Base-by-base conservation (phyloP, 2,888 invertebrate genomes). In the Idaea aversata region DNA sequence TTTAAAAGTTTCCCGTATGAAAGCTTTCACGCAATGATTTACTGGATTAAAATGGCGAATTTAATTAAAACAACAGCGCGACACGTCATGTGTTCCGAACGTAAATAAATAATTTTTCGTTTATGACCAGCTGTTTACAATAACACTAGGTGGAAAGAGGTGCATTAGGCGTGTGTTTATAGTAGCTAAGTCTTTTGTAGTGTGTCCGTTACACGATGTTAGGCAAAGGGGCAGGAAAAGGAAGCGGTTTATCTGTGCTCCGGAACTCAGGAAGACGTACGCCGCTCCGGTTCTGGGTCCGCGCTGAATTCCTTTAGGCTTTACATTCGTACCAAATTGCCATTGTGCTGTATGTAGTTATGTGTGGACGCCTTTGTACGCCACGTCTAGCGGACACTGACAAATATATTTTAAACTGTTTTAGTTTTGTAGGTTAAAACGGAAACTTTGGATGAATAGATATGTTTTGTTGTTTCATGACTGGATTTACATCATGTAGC, bases 231-330 rank as follows among this genome's bases (percentile, higher is more conserved):
- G 85, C 90, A 87, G 92, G 92, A 92, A 92, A 70, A 68, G 92
- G 92, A 92, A 91, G 90, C 88, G 88, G 91, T 92, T 90, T 92
- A 91, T 92, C 92, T 91, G 87, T 79, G 82, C 86, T 82, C 89
- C 90, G 91, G 91, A 92, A 90, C 85, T 81, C 88, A 86, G 89
- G 90, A 89, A 89, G 89, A 89, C 89, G 88, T 85, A 86, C 86
- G 85, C 85, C 58, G 58, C 58, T 15, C 78, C 84, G 82, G 80
- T 75, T 70, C 73, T 64, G 75, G 72, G 77, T 78, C 78, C 80
- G 77, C 79, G 78, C 81, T 83, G 83, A 75, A 89, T 88, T 89
- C 89, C 89, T 89, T 87, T 88, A 85, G 86, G 85, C 85, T 86
- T 86, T 82, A 83, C 85, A 85, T 83, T 88, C 77, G 80, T 77